Base-by-base conservation (phyloP, 1,140 invertebrate species). In the Cheumatopsyche charites region DNA sequence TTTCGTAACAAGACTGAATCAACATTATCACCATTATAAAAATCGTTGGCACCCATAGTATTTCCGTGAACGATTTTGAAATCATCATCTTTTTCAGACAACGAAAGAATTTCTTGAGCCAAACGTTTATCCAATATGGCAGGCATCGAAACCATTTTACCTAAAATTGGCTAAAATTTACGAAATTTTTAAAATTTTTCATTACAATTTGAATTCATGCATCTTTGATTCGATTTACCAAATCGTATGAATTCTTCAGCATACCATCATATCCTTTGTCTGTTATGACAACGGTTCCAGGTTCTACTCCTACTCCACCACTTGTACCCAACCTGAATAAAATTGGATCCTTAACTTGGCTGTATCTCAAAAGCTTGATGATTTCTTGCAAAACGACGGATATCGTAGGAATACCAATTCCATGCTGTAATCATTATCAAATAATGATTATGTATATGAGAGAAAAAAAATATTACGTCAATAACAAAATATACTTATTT, bases 11-110 rank as follows among this genome's bases (percentile, higher is more conserved):
- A n/a, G n/a, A n/a, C n/a, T n/a, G n/a, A n/a, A n/a, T n/a, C n/a
- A n/a, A n/a, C n/a, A n/a, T n/a, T n/a, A 47, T 73, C 79, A 92
- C 94, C 95, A 88, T 98, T 95, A 80, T 98, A 99, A 81, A 98
- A 99, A 80, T 98, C 97, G 74, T 95, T 90, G 0, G 96, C 91
- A 72, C 92, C 95, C 88, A 98, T 91, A 0, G 97, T 99, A 74
- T 91, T 95, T 15, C 95, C 97, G 11, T 83, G 83, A 15, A 92
- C 86, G 0, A 90, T 93, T 0, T 89, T 84, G 77, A 94, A 96
- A 1, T 87, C 88, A n/a, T 89, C 86, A 1, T 70, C 47, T 88
- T n/a, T 90, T 82, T 78, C 91, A 90, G 23, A 87, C 86, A 81
- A 89, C 86, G 62, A 89, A 83, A 21, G 52, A 4, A 84, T 23